Base-by-base conservation (phyloP, 92 coral and sea anemone species). In the Epizoanthus scotinus region DNA sequence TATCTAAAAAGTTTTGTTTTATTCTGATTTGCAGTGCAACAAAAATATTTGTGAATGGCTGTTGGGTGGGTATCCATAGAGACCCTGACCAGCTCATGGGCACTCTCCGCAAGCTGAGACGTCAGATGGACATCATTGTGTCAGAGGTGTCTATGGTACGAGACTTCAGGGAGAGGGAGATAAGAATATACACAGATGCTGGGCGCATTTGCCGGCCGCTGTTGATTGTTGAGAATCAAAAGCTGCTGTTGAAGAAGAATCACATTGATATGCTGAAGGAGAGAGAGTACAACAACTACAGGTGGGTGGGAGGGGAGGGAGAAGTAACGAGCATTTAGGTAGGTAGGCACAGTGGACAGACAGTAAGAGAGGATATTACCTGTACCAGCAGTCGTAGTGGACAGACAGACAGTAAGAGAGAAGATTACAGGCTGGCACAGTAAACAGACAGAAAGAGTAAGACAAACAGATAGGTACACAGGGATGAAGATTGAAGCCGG, bases 71-170 rank as follows among this genome's bases (percentile, higher is more conserved):
- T 59, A 95, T 95, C 86, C 99, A 95, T 85, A 89, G 99, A 31
- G 99, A 95, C 65, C 99, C 99, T 56, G 99, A 95, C 68, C 99
- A 95, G 78, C 92, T 95, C 0, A 95, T 95, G 99, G 84, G 96
- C 58, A 95, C 99, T 61, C 86, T 95, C 20, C 85, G 99, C 34
- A 95, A 95, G 44, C 88, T 95, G 36, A 86, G 99, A 73, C 86
- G 99, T 66, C 98, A 94, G 74, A 95, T 95, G 99, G 99, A 95
- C 82, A 95, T 95, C 86, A 94, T 95, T 67, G 99, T 95, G 62
- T 95, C 99, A 72, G 99, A 95, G 98, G 99, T 95, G 27, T 95
- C 99, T 22, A 95, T 95, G 99, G 99, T 95, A 19, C 90, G 99
- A 68, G 99, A 95, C 83, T 95, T 95, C 79, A 85, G 99, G 49